phyloP scores from a whole-genome alignment of 2,113 vertebrate species.

The Melospiza melodia region DNA sequence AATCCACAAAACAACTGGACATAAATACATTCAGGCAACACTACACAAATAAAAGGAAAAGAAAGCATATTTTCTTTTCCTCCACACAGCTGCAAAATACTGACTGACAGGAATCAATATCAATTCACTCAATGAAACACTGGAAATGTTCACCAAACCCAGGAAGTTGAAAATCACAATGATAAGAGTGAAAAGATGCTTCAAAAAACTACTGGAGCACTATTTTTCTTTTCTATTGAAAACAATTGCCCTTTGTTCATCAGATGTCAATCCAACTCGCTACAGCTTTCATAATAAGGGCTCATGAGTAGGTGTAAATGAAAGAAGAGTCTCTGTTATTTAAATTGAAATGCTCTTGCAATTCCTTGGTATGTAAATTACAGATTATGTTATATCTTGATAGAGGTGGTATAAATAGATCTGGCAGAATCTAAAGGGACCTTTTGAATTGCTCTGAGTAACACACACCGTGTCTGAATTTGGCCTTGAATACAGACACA shows the following conservation, averaged over 20 bases:
- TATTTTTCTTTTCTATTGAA: constrained; percentile 32
- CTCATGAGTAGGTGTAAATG: constrained; percentile 48
- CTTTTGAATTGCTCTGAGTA: constrained; percentile 8
- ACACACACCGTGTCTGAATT: neutral
- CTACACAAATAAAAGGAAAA: neutral
- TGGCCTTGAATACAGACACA: neutral
- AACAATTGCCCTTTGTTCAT: constrained; percentile 60
- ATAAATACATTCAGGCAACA: neutral
- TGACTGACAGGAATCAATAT: constrained; percentile 18
- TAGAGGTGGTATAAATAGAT: constrained; percentile 44
- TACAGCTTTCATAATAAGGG: constrained; percentile 44
- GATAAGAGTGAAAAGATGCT: constrained; percentile 20
- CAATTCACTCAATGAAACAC: neutral
- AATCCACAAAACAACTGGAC: neutral
- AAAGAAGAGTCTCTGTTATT: constrained; percentile 37
- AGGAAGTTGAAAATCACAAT: constrained; percentile 32
- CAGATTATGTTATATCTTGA: constrained; percentile 16
- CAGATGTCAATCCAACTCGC: neutral
- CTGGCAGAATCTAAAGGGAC: neutral
- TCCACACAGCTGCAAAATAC: constrained; percentile 5
- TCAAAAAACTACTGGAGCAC: constrained; percentile 16
- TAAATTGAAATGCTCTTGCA: constrained; percentile 39
- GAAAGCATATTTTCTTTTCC: neutral
- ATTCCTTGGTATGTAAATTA: constrained; percentile 48
- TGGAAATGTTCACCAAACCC: neutral